A percentile compares a stretch with the other conserved stretches of the same genome.
These are phyloP conservation scores for Porites lobata DNA, from an alignment of 92 coral and sea anemone species.

Conservation along the genomic window DNA sequence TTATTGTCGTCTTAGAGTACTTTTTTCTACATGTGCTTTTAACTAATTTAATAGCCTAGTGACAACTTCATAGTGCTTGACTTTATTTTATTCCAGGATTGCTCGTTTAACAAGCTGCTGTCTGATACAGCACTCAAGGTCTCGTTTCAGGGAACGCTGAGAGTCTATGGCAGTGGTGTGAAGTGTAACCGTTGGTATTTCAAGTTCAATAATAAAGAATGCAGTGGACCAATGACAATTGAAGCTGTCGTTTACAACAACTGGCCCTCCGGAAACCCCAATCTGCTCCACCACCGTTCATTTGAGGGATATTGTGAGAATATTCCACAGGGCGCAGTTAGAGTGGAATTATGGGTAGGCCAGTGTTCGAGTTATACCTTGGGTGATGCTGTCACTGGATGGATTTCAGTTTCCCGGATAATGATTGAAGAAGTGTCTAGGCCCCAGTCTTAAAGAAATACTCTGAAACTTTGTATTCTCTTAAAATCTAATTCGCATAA, in stretches of 20 bases:
- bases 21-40: no score
- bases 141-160: neutral
- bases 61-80: no score
- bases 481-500: no score
- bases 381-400: neutral
- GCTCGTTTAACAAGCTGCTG: neutral
- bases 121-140: neutral
- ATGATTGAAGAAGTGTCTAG: neutral
- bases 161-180: neutral
- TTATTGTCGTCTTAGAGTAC: no score
- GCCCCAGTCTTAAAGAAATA: neutral
- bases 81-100: neutral
- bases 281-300: neutral
- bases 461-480: neutral
- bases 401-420: neutral
- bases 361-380: neutral
- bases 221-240: slow-evolving; percentile 1
- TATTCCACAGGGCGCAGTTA: neutral
- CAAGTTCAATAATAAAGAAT: neutral
- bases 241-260: neutral
- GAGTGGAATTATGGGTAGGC: neutral
- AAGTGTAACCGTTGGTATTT: slow-evolving; percentile 1
- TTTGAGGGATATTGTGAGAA: neutral
- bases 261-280: neutral
- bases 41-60: no score